phyloP scores from a whole-genome alignment of 2,797 vertebrate genomes.

The Gallirallus australis region DNA sequence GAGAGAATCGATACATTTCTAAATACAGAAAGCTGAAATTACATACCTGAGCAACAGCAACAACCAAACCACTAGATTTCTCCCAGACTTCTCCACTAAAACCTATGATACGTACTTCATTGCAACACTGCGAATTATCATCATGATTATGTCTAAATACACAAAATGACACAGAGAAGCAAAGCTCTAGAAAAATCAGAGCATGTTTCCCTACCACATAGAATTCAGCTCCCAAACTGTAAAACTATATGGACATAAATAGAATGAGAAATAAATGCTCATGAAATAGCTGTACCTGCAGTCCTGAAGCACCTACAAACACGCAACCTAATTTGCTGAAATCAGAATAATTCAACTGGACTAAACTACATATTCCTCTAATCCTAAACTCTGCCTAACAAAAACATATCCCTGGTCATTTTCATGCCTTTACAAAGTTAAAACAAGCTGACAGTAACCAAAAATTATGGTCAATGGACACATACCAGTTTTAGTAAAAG shows the following conservation, averaged over 20 bases:
- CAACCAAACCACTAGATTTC: not conserved
- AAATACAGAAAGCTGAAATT: not conserved
- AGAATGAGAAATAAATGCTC: not conserved
- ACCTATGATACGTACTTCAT: not conserved
- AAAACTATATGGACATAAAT: not conserved
- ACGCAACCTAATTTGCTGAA: not conserved
- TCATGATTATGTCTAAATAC: not conserved
- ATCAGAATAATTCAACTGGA: not conserved
- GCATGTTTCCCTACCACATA: not conserved
- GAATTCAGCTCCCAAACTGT: not conserved
- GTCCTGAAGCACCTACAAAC: not conserved
- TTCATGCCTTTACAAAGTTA: not conserved
- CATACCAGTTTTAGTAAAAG: accelerated
- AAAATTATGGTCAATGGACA: not conserved
- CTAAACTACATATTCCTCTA: not conserved
- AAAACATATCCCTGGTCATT: not conserved
- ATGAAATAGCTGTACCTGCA: not conserved
- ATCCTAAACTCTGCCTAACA: not conserved
- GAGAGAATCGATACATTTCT: not conserved
- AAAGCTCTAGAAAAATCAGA: not conserved
- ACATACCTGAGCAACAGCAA: not conserved
- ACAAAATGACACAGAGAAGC: not conserved
- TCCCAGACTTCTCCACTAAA: not conserved
- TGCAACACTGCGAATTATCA: not conserved
- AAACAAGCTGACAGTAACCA: not conserved